A percentile compares a stretch with the other conserved stretches of the same genome.
phyloP scores from a whole-genome alignment of 2,888 invertebrate species.

The Phrixothrix hirtus region DNA sequence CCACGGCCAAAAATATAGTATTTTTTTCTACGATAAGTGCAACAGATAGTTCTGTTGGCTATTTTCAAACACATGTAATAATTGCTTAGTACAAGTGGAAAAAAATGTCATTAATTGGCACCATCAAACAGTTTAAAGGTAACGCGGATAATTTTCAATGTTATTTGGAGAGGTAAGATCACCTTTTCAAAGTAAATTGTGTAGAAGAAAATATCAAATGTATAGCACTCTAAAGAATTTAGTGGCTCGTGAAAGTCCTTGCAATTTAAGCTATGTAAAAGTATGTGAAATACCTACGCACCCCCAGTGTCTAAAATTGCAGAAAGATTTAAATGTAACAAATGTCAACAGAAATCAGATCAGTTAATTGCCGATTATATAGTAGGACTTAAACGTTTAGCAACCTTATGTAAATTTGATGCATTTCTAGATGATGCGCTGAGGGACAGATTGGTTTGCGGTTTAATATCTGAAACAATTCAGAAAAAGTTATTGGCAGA shows the following conservation, averaged over 20 bases:
- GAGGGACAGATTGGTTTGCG: slow-evolving; percentile 22
- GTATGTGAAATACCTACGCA: background rate
- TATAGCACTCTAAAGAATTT: background rate
- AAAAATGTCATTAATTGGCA: background rate
- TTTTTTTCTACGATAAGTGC: no score
- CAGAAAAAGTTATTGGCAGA: slow-evolving; percentile 14
- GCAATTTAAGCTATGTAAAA: background rate
- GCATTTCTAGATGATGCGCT: slow-evolving; percentile 21
- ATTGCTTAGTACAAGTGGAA: no score
- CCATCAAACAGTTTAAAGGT: background rate
- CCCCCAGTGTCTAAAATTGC: background rate
- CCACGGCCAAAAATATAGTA: no score
- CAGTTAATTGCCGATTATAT: slow-evolving; percentile 13
- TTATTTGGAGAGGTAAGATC: background rate
- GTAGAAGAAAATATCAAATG: background rate
- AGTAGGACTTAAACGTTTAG: slow-evolving; percentile 10
- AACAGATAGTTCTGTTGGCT: no score
- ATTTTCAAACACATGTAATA: no score
- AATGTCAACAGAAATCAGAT: slow-evolving; percentile 4
- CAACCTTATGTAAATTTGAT: slow-evolving; percentile 18
- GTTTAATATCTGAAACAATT: slow-evolving; percentile 10
- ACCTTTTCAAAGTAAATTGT: background rate
- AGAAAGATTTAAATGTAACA: slow-evolving; percentile 5
- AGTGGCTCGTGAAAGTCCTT: background rate
- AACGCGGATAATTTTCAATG: background rate